Conservation (phyloP, 1,140 invertebrate genomes). For the Acyrthosiphon pisum region DNA sequence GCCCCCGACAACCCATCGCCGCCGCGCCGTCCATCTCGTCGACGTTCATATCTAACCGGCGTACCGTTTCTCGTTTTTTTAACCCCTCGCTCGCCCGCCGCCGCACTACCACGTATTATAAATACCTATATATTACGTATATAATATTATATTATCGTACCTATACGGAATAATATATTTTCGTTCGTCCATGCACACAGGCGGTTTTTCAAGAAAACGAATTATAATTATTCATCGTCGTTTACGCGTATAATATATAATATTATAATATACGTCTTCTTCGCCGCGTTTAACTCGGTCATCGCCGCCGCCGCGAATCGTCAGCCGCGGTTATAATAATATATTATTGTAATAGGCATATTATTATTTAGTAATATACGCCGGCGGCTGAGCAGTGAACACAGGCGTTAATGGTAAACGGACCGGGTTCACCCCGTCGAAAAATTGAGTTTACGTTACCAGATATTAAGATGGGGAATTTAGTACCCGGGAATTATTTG, state of each 20-base stretch:
- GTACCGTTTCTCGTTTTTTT: conserved; percentile 43
- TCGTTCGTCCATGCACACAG: conserved; percentile 11
- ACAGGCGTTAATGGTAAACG: not conserved
- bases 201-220: conserved; percentile 44
- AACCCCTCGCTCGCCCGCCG: not conserved
- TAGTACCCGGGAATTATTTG: not conserved
- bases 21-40: not conserved
- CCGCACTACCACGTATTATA: not conserved
- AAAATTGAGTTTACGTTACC: not conserved
- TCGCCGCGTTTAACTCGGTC: conserved; percentile 33
- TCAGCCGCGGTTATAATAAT: conserved; percentile 8
- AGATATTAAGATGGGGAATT: not conserved
- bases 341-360: conserved; percentile 1
- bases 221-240: conserved; percentile 41
- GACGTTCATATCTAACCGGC: conserved; percentile 5
- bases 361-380: not conserved
- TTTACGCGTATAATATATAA: conserved; percentile 23
- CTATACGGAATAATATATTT: conserved; percentile 22
- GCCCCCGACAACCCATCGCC: not conserved
- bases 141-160: not conserved
- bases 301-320: conserved; percentile 17
- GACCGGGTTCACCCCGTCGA: not conserved
- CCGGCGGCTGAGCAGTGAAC: no score
- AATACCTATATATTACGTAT: not conserved
- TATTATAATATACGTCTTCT: conserved; percentile 14